phyloP scores from a whole-genome alignment of 2,113 vertebrate species.

The Myotis brandtii region DNA sequence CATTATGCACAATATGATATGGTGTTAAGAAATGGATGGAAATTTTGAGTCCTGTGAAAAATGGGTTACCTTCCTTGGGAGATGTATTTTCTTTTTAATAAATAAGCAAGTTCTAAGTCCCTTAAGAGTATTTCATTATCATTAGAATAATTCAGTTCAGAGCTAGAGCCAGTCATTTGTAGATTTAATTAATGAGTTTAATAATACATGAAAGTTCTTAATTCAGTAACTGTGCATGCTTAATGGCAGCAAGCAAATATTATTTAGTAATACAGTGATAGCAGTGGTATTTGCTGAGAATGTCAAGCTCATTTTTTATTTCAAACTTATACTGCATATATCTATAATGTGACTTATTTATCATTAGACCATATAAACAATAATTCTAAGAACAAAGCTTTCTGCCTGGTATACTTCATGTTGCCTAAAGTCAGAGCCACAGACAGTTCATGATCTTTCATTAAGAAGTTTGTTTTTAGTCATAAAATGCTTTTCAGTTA shows the following conservation, averaged over 20 bases:
- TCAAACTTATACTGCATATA: neutral
- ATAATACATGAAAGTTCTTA: neutral
- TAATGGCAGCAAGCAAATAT: neutral
- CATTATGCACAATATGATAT: neutral
- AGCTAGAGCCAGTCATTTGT: neutral
- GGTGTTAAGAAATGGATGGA: neutral
- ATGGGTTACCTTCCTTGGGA: neutral
- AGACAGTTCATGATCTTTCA: conserved; percentile 18
- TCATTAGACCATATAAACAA: neutral
- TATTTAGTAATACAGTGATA: neutral
- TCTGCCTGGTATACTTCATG: neutral
- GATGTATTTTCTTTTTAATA: neutral
- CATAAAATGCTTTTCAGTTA: conserved; percentile 59
- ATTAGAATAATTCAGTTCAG: conserved; percentile 44
- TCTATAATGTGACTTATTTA: neutral
- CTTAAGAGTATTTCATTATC: conserved; percentile 7
- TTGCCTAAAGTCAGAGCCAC: conserved; percentile 8
- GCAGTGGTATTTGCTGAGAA: neutral
- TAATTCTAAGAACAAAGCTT: neutral
- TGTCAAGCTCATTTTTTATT: conserved; percentile 1
- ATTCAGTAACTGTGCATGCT: neutral
- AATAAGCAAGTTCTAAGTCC: conserved; percentile 5
- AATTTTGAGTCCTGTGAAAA: neutral
- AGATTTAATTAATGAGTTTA: conserved; percentile 5
- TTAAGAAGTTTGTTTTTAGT: conserved; percentile 48